Evolutionary conservation across 2,113 vertebrate species (phyloP).

Genomic region (Sardina pilchardus): DNA sequence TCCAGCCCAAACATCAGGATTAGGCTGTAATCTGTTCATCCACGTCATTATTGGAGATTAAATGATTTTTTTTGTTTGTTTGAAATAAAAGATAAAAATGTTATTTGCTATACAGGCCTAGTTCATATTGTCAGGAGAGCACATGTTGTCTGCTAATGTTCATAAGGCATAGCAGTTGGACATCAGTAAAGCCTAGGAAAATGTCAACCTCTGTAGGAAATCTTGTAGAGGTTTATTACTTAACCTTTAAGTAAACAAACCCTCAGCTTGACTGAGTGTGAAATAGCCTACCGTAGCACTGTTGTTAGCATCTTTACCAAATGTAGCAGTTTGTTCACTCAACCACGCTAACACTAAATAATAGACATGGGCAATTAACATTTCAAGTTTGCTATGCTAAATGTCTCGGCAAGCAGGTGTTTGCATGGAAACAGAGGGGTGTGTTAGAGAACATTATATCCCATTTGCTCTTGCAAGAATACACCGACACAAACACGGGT

Average conservation of each 20-base stretch:
- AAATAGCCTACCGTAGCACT: neutral
- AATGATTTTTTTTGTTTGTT: neutral
- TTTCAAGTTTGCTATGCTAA: neutral
- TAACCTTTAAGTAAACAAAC: neutral
- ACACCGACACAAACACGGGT: neutral
- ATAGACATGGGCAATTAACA: neutral
- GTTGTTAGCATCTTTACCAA: neutral
- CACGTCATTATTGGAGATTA: neutral
- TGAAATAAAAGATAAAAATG: neutral
- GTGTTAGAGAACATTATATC: neutral
- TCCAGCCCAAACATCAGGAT: neutral
- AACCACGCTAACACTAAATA: neutral
- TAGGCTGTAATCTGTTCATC: neutral
- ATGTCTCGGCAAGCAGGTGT: neutral
- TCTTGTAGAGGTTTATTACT: neutral
- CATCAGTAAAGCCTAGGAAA: neutral
- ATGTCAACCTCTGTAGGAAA: neutral
- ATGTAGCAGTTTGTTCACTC: constrained; percentile 7
- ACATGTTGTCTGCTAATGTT: neutral
- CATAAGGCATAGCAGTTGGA: neutral
- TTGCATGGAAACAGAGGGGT: neutral
- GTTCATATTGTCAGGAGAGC: neutral
- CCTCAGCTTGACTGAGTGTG: neutral
- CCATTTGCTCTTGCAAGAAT: neutral
- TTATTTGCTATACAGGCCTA: neutral